Evolutionary conservation across 1,140 invertebrate genomes (phyloP), one percentile per base, ranked within the genome.

Genomic region (Pseudomyrmex dendroicus): DNA sequence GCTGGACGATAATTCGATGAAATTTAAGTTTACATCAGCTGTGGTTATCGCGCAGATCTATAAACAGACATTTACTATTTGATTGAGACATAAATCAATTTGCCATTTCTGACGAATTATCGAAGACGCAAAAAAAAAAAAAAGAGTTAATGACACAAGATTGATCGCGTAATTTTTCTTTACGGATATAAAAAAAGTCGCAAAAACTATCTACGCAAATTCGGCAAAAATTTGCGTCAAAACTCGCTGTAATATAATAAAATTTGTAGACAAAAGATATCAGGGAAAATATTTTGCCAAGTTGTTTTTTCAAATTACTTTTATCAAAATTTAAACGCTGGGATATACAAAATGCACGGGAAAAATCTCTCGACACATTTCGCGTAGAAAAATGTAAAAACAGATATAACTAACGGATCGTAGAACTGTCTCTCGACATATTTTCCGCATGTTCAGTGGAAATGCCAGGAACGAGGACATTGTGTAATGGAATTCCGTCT

Each of bases 401-500:
- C 5, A 35, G 17, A 35, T 35, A 72, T 50, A 35, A 59, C 61
- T 80, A 70, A 80, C 20, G 44, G 4, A 35, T 5, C 50, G 54
- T 9, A 35, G 44, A 25, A 68, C 17, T 15, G 15, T 59, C 52
- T 15, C 35, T 35, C 25, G 20, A 22, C 15, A 13, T 78, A 50
- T 72, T 48, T 20, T 59, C 8, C 20, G 44, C 48, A 0, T 64
- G 17, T 12, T 35, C 35, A 8, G 10, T 17, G 46, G 35, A 35
- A 50, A 56, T 67, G n/a, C 7, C 74, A 68, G 15, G 13, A 44
- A 57, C 20, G 10, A 57, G 15, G 35, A 70, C 20, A 44, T 25
- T 56, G 17, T 50, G 46, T 59, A 68, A 59, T 61, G 66, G 66
- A 80, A 78, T 78, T 35, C 44, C 54, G 17, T 54, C 48, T 66